These are phyloP conservation scores for Pampus argenteus DNA, from an alignment of 2,797 vertebrate genomes.

Conservation along the genomic window DNA sequence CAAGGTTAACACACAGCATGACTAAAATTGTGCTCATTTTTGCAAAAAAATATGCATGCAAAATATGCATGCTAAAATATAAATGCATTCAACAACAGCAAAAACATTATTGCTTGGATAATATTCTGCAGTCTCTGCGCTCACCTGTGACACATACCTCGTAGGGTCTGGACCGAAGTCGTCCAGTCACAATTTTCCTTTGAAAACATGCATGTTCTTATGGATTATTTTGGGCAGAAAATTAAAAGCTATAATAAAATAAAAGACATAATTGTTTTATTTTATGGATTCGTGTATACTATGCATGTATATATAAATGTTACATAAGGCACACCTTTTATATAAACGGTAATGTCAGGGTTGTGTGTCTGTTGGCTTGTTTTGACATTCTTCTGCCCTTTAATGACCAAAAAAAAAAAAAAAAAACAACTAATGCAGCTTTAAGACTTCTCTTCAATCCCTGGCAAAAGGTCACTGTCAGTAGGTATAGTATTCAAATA, in stretches of 20 bases:
- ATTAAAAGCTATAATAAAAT: too few relatives aligned
- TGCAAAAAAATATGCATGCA: conserved; percentile 2
- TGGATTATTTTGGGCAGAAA: conserved; percentile 38
- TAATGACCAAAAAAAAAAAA: not conserved
- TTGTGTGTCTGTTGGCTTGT: not conserved
- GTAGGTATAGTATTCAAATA: not conserved
- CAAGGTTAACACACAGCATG: not conserved
- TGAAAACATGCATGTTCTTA: not conserved
- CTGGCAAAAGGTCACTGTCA: not conserved
- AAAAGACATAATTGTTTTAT: conserved; percentile 26
- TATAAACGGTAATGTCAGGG: too few relatives aligned
- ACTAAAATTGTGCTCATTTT: not conserved
- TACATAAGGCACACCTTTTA: conserved; percentile 12
- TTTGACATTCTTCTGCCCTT: not conserved
- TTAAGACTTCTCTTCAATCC: not conserved
- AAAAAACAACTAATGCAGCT: not conserved
- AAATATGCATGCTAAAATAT: too few relatives aligned
- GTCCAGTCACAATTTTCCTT: too few relatives aligned
- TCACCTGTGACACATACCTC: not conserved
- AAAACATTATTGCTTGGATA: too few relatives aligned
- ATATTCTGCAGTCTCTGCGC: not conserved
- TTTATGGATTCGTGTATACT: conserved; percentile 39
- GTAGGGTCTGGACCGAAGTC: not conserved
- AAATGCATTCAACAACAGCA: not conserved
- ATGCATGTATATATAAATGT: too few relatives aligned